Conservation (phyloP, 2,113 vertebrate species). For the Psittacara wagleri region DNA sequence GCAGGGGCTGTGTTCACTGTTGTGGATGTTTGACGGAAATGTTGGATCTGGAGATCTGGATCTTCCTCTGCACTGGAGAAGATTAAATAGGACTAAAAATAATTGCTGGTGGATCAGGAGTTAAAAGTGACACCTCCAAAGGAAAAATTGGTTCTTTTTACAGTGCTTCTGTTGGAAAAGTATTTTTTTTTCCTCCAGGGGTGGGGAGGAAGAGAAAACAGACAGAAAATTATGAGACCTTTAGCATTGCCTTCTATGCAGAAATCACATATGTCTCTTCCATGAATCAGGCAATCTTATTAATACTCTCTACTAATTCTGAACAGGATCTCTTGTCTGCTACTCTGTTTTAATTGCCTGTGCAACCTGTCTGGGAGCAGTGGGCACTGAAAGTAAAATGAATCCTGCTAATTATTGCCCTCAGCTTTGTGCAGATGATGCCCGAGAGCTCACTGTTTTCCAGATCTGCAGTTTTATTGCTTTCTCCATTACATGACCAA, state of each 20-base stretch:
- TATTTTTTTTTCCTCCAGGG: neutral
- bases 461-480: slow-evolving; percentile 67
- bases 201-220: neutral
- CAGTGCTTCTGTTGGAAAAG: neutral
- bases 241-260: neutral
- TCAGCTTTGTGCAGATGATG: neutral
- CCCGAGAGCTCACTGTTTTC: neutral
- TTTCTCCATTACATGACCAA: slow-evolving; percentile 40
- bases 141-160: neutral
- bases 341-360: neutral
- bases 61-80: neutral
- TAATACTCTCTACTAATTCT: neutral
- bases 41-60: neutral
- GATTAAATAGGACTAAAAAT: neutral
- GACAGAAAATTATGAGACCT: neutral
- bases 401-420: slow-evolving; percentile 15
- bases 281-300: neutral
- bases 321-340: neutral
- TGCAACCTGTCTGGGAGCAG: neutral
- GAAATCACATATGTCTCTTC: neutral
- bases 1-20: neutral
- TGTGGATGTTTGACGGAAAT: neutral
- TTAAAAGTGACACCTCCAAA: neutral
- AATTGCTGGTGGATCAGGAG: neutral
- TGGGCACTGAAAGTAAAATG: neutral